Evolutionary conservation across 2,797 vertebrate genomes (phyloP), one percentile per base, ranked within the genome.

Genomic region (Fratercula arctica): DNA sequence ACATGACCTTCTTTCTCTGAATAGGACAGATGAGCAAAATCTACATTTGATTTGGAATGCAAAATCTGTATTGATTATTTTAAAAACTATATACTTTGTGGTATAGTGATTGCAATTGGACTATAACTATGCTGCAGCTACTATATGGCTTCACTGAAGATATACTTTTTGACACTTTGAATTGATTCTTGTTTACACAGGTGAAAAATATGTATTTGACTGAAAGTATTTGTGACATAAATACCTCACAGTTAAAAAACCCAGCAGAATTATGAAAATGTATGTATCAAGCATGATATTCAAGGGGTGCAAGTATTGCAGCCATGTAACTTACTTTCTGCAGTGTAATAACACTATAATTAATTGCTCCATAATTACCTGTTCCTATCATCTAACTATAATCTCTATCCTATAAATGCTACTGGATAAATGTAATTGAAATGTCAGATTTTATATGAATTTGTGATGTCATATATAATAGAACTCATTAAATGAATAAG

Each of bases 361-460:
- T 93, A 92, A 78, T 95, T 85, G 74, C 4, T 7, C 7, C 21
- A n/a, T 81, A 87, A 88, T 84, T 86, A 54, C 61, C 67, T 82
- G 12, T 89, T 90, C 31, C 6, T 57, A 51, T 80, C 50, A 57
- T 64, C 46, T 94, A 41, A 39, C 85, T 78, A 25, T 45, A 74
- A 39, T 63, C 13, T 43, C 56, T 76, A 10, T 66, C 19, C 59
- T 86, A 51, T 64, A 75, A 95, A 95, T 57, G 12, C 11, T 75
- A 75, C 57, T 51, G 83, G 28, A 50, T 92, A 74, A 57, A 69
- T 37, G 63, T 50, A 94, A 94, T 73, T 76, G 43, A 94, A 85
- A 97, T 92, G 50, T 67, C 81, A 97, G 78, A 82, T 13, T 81
- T 94, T 33, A 35, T 80, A 87, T 92, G 56, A 89, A 68, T 87